Conservation (phyloP, 2,888 invertebrate species). For the Tetramorium bicarinatum region DNA sequence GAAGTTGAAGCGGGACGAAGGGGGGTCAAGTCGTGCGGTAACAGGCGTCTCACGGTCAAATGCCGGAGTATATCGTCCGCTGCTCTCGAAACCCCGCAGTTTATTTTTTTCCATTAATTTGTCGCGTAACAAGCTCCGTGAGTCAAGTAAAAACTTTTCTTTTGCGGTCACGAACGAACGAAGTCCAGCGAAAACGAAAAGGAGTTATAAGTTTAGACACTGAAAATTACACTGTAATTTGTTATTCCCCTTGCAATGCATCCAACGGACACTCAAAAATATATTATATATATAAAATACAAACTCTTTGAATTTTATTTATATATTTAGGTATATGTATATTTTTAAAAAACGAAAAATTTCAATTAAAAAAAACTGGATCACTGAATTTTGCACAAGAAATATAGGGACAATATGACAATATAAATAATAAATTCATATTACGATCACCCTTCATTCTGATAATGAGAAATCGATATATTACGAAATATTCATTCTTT, state of each 20-base stretch:
- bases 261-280: background rate
- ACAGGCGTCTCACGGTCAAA: conserved; percentile 18
- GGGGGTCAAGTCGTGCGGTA: background rate
- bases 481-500: background rate
- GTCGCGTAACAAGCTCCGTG: background rate
- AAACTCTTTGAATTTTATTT: background rate
- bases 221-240: background rate
- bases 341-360: too few relatives aligned
- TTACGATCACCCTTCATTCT: background rate
- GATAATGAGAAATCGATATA: background rate
- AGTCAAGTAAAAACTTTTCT: background rate
- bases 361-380: background rate
- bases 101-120: background rate
- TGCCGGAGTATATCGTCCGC: background rate
- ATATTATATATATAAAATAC: too few relatives aligned
- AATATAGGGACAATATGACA: background rate
- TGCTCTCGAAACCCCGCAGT: background rate
- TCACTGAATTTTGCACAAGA: background rate
- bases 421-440: background rate
- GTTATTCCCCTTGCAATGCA: background rate
- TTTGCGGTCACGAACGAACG: background rate
- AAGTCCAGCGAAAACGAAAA: background rate
- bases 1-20: background rate
- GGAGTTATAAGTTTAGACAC: background rate
- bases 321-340: too few relatives aligned